Evolutionary conservation across 2,888 invertebrate species (phyloP), one percentile per base, ranked within the genome.

Genomic region (Cerastis rubricosa): DNA sequence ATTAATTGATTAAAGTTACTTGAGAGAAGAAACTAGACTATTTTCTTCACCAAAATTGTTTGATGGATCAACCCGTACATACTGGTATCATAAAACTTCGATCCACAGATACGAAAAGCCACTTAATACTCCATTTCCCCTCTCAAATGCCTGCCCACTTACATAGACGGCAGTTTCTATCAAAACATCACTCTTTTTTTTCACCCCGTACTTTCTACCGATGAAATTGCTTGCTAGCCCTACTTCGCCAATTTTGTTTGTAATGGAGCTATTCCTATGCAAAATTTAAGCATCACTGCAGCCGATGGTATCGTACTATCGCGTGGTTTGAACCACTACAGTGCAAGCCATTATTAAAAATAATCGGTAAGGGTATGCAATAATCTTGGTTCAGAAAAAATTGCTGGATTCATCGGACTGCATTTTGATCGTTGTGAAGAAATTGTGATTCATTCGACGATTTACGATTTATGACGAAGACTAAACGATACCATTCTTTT

Each of bases 221-320:
- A 45, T 59, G 43, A 80, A 84, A 80, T 80, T 57, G 79, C 71
- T 43, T 78, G 73, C 64, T 61, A 51, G 59, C 51, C 43, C 3
- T 29, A 65, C 29, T 67, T 35, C 51, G 12, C 11, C 64, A 9
- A 57, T 65, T 76, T 66, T 35, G 25, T 66, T 83, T 66, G 75
- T 65, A 61, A 82, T 61, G 57, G 59, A 75, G 65, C 71, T 63
- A 74, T 86, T 76, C 77, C 40, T 84, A 84, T 84, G 81, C 84
- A 86, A 78, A 84, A 71, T 80, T 64, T 67, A 71, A 74, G 70
- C 68, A 70, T 66, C n/a, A 19, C 19, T 57, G 57, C 49, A 61
- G 35, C 65, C 43, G 51, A 85, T 85, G 64, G 49, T 45, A 66
- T 86, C 17, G 64, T 75, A 59, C 69, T 76, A 84, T 86, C 80